phyloP scores from a whole-genome alignment of 2,113 vertebrate genomes.

The Pterocles gutturalis region DNA sequence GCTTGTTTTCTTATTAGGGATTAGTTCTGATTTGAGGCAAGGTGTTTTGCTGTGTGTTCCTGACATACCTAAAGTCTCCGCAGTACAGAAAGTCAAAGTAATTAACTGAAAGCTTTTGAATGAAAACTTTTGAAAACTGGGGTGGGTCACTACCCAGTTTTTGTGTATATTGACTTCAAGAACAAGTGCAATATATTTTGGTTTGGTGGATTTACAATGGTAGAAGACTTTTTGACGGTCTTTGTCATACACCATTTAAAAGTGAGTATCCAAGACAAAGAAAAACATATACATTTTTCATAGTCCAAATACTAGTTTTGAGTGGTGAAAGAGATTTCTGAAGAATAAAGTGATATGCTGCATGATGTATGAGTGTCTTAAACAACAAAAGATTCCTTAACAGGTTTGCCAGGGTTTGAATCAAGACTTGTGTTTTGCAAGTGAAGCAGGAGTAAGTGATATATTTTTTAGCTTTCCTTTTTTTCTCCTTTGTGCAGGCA shows the following conservation, averaged over 20 bases:
- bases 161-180: neutral
- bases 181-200: neutral
- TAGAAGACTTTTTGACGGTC: neutral
- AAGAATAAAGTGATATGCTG: neutral
- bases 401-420: constrained; percentile 27
- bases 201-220: neutral
- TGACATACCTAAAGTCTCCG: neutral
- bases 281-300: constrained; percentile 47
- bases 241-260: constrained; percentile 11
- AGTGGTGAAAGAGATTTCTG: neutral
- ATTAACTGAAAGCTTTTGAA: constrained; percentile 38
- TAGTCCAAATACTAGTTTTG: constrained; percentile 17
- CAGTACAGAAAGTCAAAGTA: constrained; percentile 5
- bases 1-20: constrained; percentile 41
- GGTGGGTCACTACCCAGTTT: neutral
- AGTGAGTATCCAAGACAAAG: neutral
- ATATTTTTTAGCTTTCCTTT: constrained; percentile 28
- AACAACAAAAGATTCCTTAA: constrained; percentile 47
- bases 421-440: constrained; percentile 17
- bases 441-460: neutral
- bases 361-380: constrained; percentile 47
- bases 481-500: constrained; percentile 22
- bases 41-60: neutral
- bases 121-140: neutral
- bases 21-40: constrained; percentile 23